Base-by-base conservation (phyloP, 1,140 invertebrate species). In the Lordiphosa clarofinis region DNA sequence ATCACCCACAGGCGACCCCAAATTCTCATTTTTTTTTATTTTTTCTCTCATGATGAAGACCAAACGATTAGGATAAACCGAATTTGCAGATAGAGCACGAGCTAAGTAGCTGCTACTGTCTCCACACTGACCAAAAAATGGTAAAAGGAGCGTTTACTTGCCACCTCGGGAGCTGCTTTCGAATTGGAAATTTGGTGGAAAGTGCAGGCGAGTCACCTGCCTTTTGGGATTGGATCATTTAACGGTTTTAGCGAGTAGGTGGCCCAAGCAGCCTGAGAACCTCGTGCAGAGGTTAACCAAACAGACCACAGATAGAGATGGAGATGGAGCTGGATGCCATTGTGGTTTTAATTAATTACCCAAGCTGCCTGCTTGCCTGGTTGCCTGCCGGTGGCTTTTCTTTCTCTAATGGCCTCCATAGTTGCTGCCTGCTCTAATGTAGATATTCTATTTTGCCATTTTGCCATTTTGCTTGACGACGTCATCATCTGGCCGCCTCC, bases 311-410 rank as follows among this genome's bases (percentile, higher is more conserved):
- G 57, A 42, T 21, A 24, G n/a, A n/a, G n/a, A n/a, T n/a, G n/a
- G 31, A 10, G 38, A 28, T 28, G 24, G 4, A 28, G 24, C 24
- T 28, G 50, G 47, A 48, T 56, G 66, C 52, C 67, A 61, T 55
- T 74, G 60, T 72, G 54, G 70, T 57, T 47, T 79, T 81, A 82
- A 81, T 82, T 81, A 81, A 81, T 81, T 81, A 72, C 71, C 54
- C 63, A 52, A 58, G 47, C 64, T 42, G 31, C 37, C 44, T 59
- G 67, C 12, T 33, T 15, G 15, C 15, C 15, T 15, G 15, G 1
- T 15, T 15, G 33, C 37, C 44, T 53, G 66, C 67, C 72, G 72
- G 55, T 72, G 72, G 72, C 76, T 56, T 48, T 5, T 67, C 49
- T 46, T 71, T 71, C 67, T 68, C 76, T 56, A 67, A 71, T 71